Percentiles rank a stretch among this genome's conserved stretches.
Conservation (phyloP, 2,888 invertebrate species). For the Pyrrhia umbra region DNA sequence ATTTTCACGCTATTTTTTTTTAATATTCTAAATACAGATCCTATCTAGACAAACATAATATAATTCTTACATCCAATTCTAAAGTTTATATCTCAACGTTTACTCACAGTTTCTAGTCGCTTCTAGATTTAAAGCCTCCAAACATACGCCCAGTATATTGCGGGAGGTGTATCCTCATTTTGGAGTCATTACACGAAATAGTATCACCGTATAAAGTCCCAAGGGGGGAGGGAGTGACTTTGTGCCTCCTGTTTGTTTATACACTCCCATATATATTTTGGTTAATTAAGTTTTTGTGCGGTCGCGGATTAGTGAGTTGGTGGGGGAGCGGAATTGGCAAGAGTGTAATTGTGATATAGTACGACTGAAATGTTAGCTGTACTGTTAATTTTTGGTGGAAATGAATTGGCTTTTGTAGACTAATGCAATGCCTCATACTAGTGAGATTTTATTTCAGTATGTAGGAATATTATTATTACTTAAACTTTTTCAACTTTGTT, state of each 20-base stretch:
- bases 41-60: no score
- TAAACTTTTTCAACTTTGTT: no score
- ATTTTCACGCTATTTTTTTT: no score
- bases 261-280: slow-evolving; percentile 86
- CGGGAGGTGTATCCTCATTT: slow-evolving; percentile 87
- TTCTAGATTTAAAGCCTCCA: slow-evolving; percentile 63
- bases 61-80: background rate
- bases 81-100: slow-evolving; percentile 1
- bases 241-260: slow-evolving; percentile 85
- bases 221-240: slow-evolving; percentile 84
- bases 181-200: slow-evolving; percentile 90
- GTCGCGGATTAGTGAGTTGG: slow-evolving; percentile 78
- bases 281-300: slow-evolving; percentile 89
- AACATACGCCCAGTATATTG: slow-evolving; percentile 76
- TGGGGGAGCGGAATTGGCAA: slow-evolving; percentile 72
- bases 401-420: slow-evolving; percentile 28
- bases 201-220: slow-evolving; percentile 88
- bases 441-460: background rate
- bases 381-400: slow-evolving; percentile 28
- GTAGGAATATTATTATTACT: no score
- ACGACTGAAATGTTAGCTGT: slow-evolving; percentile 48
- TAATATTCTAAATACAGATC: no score
- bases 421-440: slow-evolving; percentile 30
- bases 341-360: slow-evolving; percentile 75
- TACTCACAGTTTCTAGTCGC: slow-evolving; percentile 43